A percentile compares a stretch with the other conserved stretches of the same genome.
Evolutionary conservation across 1,140 invertebrate species (phyloP).

Genomic region (Magallana ariakensis): DNA sequence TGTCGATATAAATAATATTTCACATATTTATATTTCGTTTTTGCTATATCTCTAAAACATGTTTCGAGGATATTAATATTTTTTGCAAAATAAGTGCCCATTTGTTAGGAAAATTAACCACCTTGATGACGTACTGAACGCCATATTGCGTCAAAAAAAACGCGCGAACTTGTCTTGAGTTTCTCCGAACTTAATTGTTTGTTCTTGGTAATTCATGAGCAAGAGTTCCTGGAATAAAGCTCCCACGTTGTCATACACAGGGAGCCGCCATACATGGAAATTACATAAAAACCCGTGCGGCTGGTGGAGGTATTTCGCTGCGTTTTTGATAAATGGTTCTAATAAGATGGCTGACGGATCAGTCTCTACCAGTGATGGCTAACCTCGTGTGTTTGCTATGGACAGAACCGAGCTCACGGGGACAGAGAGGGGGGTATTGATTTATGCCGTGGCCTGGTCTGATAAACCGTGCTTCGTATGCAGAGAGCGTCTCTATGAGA

Average conservation of each 20-base stretch:
- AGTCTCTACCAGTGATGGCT: neutral
- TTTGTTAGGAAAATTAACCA: no score
- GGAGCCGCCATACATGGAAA: no score
- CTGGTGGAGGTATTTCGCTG: neutral
- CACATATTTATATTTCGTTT: no score
- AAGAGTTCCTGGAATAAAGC: neutral
- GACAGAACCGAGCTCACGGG: neutral
- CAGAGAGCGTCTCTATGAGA: conserved; percentile 14
- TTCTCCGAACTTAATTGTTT: no score
- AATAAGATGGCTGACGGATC: neutral
- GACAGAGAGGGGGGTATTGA: neutral
- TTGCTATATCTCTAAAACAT: no score
- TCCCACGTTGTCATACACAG: neutral
- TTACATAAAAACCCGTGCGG: no score
- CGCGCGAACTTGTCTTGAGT: no score
- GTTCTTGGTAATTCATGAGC: neutral
- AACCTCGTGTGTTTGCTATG: conserved; percentile 8
- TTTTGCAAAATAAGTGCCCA: no score
- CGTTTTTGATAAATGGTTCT: conserved; percentile 9
- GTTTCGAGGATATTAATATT: no score
- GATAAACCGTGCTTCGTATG: conserved; percentile 7
- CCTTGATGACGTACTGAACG: no score
- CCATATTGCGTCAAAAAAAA: no score
- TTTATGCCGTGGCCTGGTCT: neutral
- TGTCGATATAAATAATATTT: no score